Base-by-base conservation (phyloP, 2,797 vertebrate species). In the Diplodus sargus region DNA sequence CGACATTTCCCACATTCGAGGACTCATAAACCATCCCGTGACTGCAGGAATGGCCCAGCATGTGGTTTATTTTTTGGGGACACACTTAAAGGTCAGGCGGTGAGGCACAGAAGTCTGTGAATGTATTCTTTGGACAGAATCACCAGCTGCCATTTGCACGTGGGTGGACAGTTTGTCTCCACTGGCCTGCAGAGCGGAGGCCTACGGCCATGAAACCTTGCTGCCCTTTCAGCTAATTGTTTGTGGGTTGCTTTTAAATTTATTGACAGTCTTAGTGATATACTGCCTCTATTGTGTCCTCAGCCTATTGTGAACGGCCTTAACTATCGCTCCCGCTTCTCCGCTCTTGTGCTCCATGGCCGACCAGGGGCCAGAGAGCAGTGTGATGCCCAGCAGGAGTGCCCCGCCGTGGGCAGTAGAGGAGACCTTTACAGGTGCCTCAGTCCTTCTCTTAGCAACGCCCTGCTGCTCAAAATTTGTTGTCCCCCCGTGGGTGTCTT, bases 381-480 rank as follows among this genome's bases (percentile, higher is more conserved):
- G 91, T 81, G 76, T 87, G 52, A 91, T 92, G 93, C 93, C 96
- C 93, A 89, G 93, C 86, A 60, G 88, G 88, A 93, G 93, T 81
- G 59, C 53, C 78, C 91, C 94, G 90, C 94, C 88, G 95, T 93
- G 34, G 96, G 97, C 93, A 92, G 70, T 20, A 17, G 85, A 60
- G 4, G 66, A 72, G 75, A 89, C 92, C 87, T 92, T 88, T 92
- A 94, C 95, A 95, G 96, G 96, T 96, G 93, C 93, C 90, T 91
- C 91, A 90, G 90, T 94, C 89, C 85, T 87, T 95, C 47, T 84
- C 96, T 94, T 94, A 79, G 56, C 95, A 94, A 91, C 43, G 3
- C 94, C 97, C 97, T 79, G 96, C 96, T 97, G 97, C 94, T 96
- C 92, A 92, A 97, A 97, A 98, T 98, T 97, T 96, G 96, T 97